Conservation (phyloP, 2,888 invertebrate genomes). For the Merodon equestris region DNA sequence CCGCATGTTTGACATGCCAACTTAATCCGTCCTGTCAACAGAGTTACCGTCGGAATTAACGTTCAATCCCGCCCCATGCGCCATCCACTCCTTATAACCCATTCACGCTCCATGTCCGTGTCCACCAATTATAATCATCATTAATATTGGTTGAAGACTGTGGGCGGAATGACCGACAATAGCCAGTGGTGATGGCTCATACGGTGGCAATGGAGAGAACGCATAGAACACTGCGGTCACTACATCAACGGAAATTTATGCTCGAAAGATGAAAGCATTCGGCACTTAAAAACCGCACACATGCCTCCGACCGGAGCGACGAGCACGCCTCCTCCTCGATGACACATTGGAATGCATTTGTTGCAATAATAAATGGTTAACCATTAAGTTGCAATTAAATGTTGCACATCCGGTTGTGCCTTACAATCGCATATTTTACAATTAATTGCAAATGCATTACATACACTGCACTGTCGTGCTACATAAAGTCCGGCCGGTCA, state of each 20-base stretch:
- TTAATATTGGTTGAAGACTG: constrained; percentile 64
- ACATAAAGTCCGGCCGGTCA: background rate
- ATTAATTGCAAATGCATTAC: constrained; percentile 64
- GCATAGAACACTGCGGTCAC: constrained; percentile 19
- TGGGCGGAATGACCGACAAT: too few relatives aligned
- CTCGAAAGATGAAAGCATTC: constrained; percentile 61
- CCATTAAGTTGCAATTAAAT: constrained; percentile 68
- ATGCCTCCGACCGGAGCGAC: too few relatives aligned
- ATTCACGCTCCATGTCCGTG: constrained; percentile 40
- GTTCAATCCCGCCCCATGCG: constrained; percentile 50
- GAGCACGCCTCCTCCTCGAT: constrained; percentile 4
- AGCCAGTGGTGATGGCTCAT: too few relatives aligned
- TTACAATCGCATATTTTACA: constrained; percentile 64
- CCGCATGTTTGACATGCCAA: constrained; percentile 61
- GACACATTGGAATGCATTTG: constrained; percentile 63
- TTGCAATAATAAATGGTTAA: constrained; percentile 68
- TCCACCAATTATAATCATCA: constrained; percentile 61
- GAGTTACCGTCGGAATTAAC: constrained; percentile 65
- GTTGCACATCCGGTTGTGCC: constrained; percentile 47
- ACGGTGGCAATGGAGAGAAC: background rate
- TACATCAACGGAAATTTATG: constrained; percentile 52
- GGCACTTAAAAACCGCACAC: constrained; percentile 19
- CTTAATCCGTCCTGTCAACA: constrained; percentile 67
- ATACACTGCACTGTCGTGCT: background rate
- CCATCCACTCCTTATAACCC: background rate